phyloP scores from a whole-genome alignment of 2,888 invertebrate genomes.

The Scaptomyza reducta region DNA sequence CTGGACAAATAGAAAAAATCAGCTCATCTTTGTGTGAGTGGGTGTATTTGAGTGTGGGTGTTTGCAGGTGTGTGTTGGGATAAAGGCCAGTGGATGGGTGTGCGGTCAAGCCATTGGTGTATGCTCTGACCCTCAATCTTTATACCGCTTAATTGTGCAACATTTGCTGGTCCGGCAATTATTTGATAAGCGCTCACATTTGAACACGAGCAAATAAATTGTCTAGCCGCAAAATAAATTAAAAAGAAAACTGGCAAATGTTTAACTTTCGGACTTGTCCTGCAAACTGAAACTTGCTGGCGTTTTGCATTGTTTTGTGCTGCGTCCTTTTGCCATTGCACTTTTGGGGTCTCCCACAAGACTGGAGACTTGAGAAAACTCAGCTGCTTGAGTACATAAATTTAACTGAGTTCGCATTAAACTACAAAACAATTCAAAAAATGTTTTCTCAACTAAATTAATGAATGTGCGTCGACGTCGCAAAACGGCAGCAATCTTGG shows the following conservation, averaged over 20 bases:
- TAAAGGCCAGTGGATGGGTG: slow-evolving; percentile 65
- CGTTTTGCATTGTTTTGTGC: slow-evolving; percentile 7
- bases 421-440: slow-evolving; percentile 77
- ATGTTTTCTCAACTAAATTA: slow-evolving; percentile 70
- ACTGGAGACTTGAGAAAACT: slow-evolving; percentile 55
- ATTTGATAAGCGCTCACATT: slow-evolving; percentile 83
- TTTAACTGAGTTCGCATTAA: slow-evolving; percentile 62
- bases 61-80: slow-evolving; percentile 26
- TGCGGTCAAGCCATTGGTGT: slow-evolving; percentile 50
- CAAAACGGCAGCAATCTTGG: slow-evolving; percentile 11
- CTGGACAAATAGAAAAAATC: slow-evolving; percentile 11
- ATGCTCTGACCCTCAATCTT: slow-evolving; percentile 50
- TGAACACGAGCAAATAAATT: slow-evolving; percentile 68
- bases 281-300: slow-evolving; percentile 14
- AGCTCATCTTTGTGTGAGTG: slow-evolving; percentile 6
- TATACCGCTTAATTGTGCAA: slow-evolving; percentile 82
- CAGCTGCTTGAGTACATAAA: slow-evolving; percentile 72
- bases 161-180: slow-evolving; percentile 82
- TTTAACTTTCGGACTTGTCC: slow-evolving; percentile 38
- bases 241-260: slow-evolving; percentile 68
- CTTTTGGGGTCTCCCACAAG: slow-evolving; percentile 42
- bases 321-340: slow-evolving; percentile 12
- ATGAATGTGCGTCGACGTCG: slow-evolving; percentile 63
- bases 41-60: slow-evolving; percentile 4
- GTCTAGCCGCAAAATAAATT: slow-evolving; percentile 72